Conservation (phyloP, 2,888 invertebrate species). For the Cheilosia scutellata region DNA sequence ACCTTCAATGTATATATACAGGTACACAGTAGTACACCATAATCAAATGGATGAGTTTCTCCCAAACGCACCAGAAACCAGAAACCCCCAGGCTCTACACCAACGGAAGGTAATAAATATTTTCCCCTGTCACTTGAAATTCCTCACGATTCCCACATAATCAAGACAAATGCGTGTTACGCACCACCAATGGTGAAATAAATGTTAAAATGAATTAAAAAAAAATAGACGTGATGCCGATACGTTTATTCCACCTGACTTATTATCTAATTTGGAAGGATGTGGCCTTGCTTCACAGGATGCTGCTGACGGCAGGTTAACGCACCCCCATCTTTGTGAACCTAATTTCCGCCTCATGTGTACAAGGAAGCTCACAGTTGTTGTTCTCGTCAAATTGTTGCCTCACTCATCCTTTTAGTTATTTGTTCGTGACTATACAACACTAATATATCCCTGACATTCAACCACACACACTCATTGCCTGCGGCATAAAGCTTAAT, state of each 20-base stretch:
- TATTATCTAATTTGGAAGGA: conserved; percentile 38
- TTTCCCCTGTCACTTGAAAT: conserved; percentile 9
- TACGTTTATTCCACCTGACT: conserved; percentile 48
- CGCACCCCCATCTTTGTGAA: conserved; percentile 3
- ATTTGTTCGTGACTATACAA: neutral
- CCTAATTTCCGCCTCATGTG: neutral
- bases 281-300: neutral
- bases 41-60: too few relatives aligned
- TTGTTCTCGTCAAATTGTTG: conserved; percentile 12
- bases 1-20: too few relatives aligned
- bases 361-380: neutral
- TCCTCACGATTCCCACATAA: conserved; percentile 12
- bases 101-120: neutral
- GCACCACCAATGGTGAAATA: neutral
- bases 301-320: neutral
- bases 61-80: too few relatives aligned
- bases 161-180: conserved; percentile 48
- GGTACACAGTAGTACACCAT: neutral
- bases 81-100: neutral
- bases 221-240: conserved; percentile 44
- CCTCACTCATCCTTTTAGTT: neutral
- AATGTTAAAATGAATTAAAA: conserved; percentile 14
- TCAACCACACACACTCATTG: neutral
- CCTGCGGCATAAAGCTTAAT: conserved; percentile 6
- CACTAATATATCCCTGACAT: neutral